Conservation (phyloP, 2,888 invertebrate species). For the Choristoneura rosaceana region DNA sequence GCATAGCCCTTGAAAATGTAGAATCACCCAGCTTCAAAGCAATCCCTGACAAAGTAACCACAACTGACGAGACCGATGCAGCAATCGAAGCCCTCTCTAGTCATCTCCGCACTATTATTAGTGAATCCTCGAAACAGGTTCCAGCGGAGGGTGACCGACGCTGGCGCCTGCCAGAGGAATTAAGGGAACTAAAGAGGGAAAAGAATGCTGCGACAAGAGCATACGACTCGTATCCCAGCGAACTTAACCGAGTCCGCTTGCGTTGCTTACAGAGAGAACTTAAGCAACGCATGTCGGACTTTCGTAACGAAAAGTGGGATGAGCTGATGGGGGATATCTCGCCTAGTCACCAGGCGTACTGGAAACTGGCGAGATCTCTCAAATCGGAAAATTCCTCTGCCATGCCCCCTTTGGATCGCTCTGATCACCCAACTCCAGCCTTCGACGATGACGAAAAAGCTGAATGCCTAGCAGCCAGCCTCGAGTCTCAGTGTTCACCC, state of each 20-base stretch:
- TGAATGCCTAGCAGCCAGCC: no score
- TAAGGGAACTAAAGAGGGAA: neutral
- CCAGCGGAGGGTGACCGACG: no score
- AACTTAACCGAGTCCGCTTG: neutral
- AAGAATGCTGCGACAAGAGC: neutral
- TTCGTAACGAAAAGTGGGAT: conserved; percentile 70
- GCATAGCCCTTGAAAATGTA: no score
- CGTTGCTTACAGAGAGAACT: neutral
- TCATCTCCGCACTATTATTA: no score
- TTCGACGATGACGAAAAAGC: conserved; percentile 17
- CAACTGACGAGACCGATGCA: no score
- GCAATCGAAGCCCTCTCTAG: no score
- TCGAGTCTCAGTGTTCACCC: no score
- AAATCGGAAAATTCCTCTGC: neutral
- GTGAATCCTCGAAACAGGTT: no score
- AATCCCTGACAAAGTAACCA: no score
- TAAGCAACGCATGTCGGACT: neutral
- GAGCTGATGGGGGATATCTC: neutral
- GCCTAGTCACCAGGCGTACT: conserved; percentile 18
- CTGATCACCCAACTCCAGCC: neutral
- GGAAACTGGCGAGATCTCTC: conserved; percentile 14
- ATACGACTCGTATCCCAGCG: neutral
- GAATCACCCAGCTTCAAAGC: no score
- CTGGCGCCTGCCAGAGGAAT: neutral
- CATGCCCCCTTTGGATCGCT: neutral